A percentile compares a stretch with the other conserved stretches of the same genome.
These are phyloP conservation scores for Chamaea fasciata DNA, from an alignment of 2,113 vertebrate species.

Conservation along the genomic window DNA sequence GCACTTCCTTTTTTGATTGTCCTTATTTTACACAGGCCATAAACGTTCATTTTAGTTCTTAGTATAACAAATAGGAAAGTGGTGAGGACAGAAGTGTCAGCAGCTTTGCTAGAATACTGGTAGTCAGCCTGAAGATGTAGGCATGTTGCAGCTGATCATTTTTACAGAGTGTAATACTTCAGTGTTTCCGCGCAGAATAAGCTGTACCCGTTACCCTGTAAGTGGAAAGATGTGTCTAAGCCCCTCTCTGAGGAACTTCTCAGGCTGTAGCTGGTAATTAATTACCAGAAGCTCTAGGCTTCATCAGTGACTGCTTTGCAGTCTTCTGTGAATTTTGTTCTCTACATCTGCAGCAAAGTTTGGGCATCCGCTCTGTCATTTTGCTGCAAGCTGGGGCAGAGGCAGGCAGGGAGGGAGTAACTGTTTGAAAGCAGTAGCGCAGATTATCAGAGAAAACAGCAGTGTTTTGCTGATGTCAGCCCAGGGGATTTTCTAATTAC, in stretches of 20 bases:
- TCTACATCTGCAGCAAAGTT: not conserved
- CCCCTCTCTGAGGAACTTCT: not conserved
- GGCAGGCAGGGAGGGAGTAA: not conserved
- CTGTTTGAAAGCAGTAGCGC: not conserved
- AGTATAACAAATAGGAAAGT: not conserved
- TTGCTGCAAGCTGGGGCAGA: not conserved
- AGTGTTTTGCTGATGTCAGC: not conserved
- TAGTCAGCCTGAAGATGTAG: not conserved
- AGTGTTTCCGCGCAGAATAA: not conserved
- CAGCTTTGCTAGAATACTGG: not conserved
- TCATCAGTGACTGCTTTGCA: not conserved
- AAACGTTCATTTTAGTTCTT: not conserved
- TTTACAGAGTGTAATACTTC: not conserved
- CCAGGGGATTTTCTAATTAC: not conserved
- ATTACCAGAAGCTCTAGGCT: not conserved
- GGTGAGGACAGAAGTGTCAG: not conserved
- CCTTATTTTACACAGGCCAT: not conserved
- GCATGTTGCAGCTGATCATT: not conserved
- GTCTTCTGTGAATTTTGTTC: not conserved
- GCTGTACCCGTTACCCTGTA: not conserved
- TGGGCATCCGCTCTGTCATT: not conserved
- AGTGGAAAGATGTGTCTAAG: not conserved
- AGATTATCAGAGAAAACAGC: not conserved
- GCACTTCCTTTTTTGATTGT: not conserved
- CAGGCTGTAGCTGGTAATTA: not conserved